These are phyloP conservation scores for Microctonus brassicae DNA, from an alignment of 2,888 invertebrate genomes.

Conservation along the genomic window DNA sequence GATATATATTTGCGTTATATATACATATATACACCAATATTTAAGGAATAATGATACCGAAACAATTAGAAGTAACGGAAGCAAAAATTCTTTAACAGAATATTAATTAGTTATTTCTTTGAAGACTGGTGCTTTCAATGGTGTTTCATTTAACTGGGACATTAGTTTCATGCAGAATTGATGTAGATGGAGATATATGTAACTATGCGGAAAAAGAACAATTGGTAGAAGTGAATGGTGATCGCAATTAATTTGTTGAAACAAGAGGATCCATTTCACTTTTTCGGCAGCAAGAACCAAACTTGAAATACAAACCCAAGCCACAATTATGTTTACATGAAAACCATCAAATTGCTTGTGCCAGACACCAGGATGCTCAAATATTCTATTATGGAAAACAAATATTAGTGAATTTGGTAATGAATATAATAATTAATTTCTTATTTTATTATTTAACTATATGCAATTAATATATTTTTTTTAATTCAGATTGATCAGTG, in stretches of 20 bases:
- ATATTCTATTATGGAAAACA: constrained; percentile 86
- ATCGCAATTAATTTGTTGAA: too few relatives aligned
- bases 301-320: constrained; percentile 89
- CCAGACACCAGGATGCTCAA: constrained; percentile 83
- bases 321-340: constrained; percentile 76
- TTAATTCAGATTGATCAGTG: constrained; percentile 76
- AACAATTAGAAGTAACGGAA: too few relatives aligned
- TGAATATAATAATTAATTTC: constrained; percentile 70
- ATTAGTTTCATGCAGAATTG: constrained; percentile 89
- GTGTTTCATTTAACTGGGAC: constrained; percentile 84
- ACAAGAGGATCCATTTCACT: too few relatives aligned
- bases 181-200: constrained; percentile 90
- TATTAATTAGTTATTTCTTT: constrained; percentile 78
- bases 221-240: too few relatives aligned
- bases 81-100: constrained; percentile 62
- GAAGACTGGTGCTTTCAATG: constrained; percentile 84
- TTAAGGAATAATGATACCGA: not conserved
- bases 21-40: constrained; percentile 26
- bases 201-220: constrained; percentile 99
- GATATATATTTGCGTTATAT: constrained; percentile 1
- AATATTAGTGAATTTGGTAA: constrained; percentile 90
- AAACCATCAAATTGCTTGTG: constrained; percentile 86
- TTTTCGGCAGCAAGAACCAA: too few relatives aligned
- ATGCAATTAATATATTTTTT: not conserved
- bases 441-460: constrained; percentile 14